Evolutionary conservation across 2,797 vertebrate species (phyloP).

Genomic region (Acropternis orthonyx): DNA sequence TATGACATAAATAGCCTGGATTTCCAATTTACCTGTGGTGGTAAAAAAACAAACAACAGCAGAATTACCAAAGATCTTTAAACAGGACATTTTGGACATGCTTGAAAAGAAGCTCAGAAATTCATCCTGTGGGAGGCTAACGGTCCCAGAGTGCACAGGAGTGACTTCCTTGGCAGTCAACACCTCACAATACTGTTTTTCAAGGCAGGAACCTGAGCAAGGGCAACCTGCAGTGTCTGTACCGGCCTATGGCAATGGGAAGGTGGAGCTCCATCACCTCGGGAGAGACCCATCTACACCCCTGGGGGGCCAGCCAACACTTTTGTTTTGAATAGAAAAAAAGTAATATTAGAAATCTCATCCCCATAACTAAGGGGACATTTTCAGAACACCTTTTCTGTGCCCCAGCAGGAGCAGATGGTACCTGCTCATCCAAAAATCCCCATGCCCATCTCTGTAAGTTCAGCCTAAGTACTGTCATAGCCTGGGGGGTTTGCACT

Average conservation of each 20-base stretch:
- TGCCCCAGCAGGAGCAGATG: neutral
- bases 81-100: neutral
- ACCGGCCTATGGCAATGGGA: neutral
- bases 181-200: neutral
- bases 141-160: neutral
- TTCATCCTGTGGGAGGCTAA: neutral
- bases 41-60: neutral
- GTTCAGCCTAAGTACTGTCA: rapidly evolving
- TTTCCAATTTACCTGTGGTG: neutral
- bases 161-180: neutral
- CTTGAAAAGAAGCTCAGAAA: neutral
- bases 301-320: neutral
- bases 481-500: neutral
- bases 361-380: neutral
- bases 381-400: neutral
- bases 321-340: neutral
- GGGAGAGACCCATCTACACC: rapidly evolving
- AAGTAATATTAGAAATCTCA: neutral
- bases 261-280: neutral
- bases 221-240: neutral
- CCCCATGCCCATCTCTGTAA: neutral
- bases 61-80: neutral
- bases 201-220: neutral
- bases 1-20: neutral
- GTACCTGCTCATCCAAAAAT: neutral